Percentiles rank a stretch among this genome's conserved stretches.
These are phyloP conservation scores for Epizoanthus scotinus DNA, from an alignment of 92 coral and sea anemone genomes.

Conservation along the genomic window DNA sequence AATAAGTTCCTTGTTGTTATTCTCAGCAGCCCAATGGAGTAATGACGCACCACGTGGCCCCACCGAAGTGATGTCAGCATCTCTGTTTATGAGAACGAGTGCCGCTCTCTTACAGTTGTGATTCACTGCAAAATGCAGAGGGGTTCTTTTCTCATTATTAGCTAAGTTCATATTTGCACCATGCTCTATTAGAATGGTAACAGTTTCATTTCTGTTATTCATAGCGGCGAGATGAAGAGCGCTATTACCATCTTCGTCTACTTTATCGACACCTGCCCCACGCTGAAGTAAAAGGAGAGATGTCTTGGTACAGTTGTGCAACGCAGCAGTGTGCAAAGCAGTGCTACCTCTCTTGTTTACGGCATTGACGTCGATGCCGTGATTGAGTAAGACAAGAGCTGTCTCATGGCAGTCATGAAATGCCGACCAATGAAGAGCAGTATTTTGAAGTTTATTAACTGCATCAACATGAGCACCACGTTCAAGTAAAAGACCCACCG, in stretches of 20 bases:
- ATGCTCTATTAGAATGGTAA: conserved; percentile 6
- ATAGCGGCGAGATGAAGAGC: conserved; percentile 24
- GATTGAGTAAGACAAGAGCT: conserved; percentile 9
- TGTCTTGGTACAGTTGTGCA: background rate
- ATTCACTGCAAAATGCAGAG: background rate
- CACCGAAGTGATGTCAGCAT: background rate
- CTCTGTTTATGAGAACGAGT: conserved; percentile 1
- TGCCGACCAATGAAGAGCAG: conserved; percentile 38
- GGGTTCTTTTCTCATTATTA: conserved; percentile 9
- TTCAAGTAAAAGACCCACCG: conserved; percentile 3
- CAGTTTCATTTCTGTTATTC: background rate
- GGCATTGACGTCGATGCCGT: conserved; percentile 7
- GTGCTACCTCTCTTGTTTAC: background rate
- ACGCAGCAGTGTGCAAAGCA: conserved; percentile 14
- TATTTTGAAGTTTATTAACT: conserved; percentile 1
- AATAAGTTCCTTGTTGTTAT: conserved; percentile 1
- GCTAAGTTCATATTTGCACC: conserved; percentile 26
- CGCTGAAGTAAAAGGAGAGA: background rate
- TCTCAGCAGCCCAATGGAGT: conserved; percentile 18
- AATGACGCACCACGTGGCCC: background rate
- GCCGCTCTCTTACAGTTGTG: conserved; percentile 6
- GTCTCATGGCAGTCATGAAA: conserved; percentile 16
- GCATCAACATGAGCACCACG: conserved; percentile 5
- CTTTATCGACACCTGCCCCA: background rate
- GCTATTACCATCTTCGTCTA: background rate